Base-by-base conservation (phyloP, 2,888 invertebrate genomes). In the Oligia fasciuncula region DNA sequence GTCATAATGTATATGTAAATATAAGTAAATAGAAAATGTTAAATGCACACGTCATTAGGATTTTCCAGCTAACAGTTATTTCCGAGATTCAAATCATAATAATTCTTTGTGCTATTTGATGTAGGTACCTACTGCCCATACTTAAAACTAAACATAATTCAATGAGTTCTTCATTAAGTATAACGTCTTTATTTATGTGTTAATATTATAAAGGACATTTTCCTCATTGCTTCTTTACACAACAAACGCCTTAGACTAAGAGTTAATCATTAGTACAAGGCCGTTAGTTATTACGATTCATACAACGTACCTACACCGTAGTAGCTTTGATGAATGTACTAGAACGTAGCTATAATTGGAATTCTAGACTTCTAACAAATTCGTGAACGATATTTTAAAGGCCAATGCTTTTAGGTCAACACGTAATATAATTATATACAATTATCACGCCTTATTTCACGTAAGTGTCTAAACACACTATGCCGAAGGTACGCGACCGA, bases 241-340 rank as follows among this genome's bases (percentile, higher is more conserved):
- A 74, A 65, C 60, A 54, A 68, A 79, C 11, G 19, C 49, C n/a
- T 71, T 66, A 63, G 46, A 46, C 46, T 49, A 9, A 54, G 71
- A 79, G 29, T 67, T 70, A 54, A 54, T 75, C 69, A 74, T 80
- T 71, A 80, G 57, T 40, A 70, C 75, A 80, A 84, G 75, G 80
- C 35, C 29, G 14, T 40, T 67, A 49, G 46, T n/a, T 49, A 57
- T 74, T 83, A 73, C 57, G 62, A 84, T 80, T 66, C 69, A 74
- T 35, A 49, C 1, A 23, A n/a, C 35, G 35, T 67, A n/a, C 23
- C 11, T 19, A 77, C 13, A 43, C 40, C 1, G 46, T 8, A 60
- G 46, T 62, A 40, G 4, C 5, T 35, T 14, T 69, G 40, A 62
- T 60, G 35, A 49, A 68, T 81, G 17, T 54, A 57, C 29, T 65